Evolutionary conservation across 2,888 invertebrate genomes (phyloP), one percentile per base, ranked within the genome.

Genomic region (Helleia helle): DNA sequence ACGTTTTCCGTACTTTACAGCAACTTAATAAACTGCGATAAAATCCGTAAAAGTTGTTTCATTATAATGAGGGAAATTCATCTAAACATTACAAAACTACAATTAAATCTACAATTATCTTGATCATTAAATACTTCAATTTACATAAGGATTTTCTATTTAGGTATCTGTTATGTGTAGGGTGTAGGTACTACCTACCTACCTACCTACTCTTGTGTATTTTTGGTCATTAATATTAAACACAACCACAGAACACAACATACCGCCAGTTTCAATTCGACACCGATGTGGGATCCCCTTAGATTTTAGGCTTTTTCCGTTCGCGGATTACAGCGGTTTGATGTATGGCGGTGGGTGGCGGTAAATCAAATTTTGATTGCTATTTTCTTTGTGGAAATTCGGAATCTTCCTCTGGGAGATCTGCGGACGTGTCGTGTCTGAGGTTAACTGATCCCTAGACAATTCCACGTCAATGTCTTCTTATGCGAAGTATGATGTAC

Each of bases 291-390:
- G 66, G 66, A 72, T 75, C 77, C 81, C 77, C 72, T 70, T 70
- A 76, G 71, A 76, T 69, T 74, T 71, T 70, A 73, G 76, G 77
- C 65, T 70, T 72, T 65, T 66, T 72, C 68, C 70, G 72, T 74
- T 71, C 69, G 66, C 71, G 77, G 77, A 80, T 83, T 79, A 80
- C 70, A 72, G 69, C 58, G 71, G 72, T 68, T 67, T 79, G 79
- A 76, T 79, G 76, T 80, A 77, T 66, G 70, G 80, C 80, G 75
- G 71, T 71, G 75, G 77, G 81, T 71, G 76, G 79, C 81, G 72
- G 84, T 84, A 84, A 84, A 84, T 83, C 83, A 83, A 84, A 84
- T 84, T 83, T 83, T 80, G 83, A 84, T 84, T 84, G 84, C 68
- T 73, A 80, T 81, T 83, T 83, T 81, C 81, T 81, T 80, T 81